Evolutionary conservation across 2,888 invertebrate genomes (phyloP).

Genomic region (Sesamia inferens): DNA sequence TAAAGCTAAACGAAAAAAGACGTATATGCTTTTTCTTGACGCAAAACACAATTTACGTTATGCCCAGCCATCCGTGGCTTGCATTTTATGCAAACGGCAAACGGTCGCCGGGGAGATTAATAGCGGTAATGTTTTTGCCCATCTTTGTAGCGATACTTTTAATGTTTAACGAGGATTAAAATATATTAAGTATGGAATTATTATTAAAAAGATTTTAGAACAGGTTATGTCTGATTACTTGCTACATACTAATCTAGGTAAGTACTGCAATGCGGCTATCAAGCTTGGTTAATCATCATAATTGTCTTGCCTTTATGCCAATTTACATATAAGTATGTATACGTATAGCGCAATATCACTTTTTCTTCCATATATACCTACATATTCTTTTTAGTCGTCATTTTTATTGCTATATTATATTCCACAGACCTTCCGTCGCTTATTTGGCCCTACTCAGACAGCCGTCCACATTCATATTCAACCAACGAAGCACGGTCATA

Average conservation of each 20-base stretch:
- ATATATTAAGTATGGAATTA: conserved; percentile 11
- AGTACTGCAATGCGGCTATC: background rate
- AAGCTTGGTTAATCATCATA: background rate
- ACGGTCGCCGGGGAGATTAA: conserved; percentile 58
- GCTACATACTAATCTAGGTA: background rate
- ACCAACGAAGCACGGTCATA: background rate
- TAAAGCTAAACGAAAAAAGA: conserved; percentile 32
- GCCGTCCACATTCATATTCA: background rate
- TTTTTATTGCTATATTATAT: background rate
- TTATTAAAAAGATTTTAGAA: background rate
- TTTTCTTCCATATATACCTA: background rate
- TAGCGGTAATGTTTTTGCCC: conserved; percentile 65
- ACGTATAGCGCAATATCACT: background rate
- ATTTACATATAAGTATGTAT: background rate
- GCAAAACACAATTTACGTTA: conserved; percentile 60
- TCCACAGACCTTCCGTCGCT: background rate
- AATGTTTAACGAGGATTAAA: conserved; percentile 16
- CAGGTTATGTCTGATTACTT: background rate
- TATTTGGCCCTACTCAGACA: background rate
- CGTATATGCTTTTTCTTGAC: conserved; percentile 44
- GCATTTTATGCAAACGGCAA: conserved; percentile 62
- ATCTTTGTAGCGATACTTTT: conserved; percentile 25
- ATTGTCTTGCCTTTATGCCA: background rate
- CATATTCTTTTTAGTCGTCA: background rate
- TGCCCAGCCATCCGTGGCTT: conserved; percentile 59